These are phyloP conservation scores for Eudemis profundana DNA, from an alignment of 2,888 invertebrate genomes.

Conservation along the genomic window DNA sequence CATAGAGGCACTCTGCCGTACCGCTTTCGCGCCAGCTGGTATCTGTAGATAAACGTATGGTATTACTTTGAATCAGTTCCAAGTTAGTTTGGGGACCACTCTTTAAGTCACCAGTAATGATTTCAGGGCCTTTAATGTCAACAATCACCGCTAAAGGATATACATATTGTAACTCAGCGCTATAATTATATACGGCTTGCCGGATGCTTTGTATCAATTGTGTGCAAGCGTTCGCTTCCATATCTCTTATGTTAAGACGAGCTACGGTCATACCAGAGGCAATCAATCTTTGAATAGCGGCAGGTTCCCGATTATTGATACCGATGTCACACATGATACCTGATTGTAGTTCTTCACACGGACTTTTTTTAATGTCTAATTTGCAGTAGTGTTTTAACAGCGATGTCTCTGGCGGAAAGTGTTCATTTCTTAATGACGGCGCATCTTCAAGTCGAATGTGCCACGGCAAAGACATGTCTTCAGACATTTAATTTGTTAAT, in stretches of 20 bases:
- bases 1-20: constrained; percentile 81
- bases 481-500: not conserved
- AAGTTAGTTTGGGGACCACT: constrained; percentile 67
- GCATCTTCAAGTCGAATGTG: constrained; percentile 73
- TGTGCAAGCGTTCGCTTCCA: constrained; percentile 74
- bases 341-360: constrained; percentile 76
- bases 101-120: constrained; percentile 75
- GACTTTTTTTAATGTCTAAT: constrained; percentile 66
- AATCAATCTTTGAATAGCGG: constrained; percentile 74
- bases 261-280: constrained; percentile 80
- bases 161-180: constrained; percentile 77
- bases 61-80: constrained; percentile 67
- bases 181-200: constrained; percentile 80
- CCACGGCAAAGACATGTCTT: constrained; percentile 75
- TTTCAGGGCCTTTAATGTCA: constrained; percentile 74
- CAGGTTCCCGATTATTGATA: constrained; percentile 67
- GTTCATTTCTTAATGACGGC: constrained; percentile 55
- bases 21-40: constrained; percentile 82
- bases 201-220: constrained; percentile 77
- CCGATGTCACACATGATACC: constrained; percentile 80
- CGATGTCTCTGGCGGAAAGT: constrained; percentile 56
- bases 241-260: constrained; percentile 72
- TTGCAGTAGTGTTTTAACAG: constrained; percentile 72
- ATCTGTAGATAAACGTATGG: constrained; percentile 81
- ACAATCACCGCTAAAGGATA: constrained; percentile 79